These are phyloP conservation scores for Lacanobia oleracea DNA, from an alignment of 2,888 invertebrate species.

Conservation along the genomic window DNA sequence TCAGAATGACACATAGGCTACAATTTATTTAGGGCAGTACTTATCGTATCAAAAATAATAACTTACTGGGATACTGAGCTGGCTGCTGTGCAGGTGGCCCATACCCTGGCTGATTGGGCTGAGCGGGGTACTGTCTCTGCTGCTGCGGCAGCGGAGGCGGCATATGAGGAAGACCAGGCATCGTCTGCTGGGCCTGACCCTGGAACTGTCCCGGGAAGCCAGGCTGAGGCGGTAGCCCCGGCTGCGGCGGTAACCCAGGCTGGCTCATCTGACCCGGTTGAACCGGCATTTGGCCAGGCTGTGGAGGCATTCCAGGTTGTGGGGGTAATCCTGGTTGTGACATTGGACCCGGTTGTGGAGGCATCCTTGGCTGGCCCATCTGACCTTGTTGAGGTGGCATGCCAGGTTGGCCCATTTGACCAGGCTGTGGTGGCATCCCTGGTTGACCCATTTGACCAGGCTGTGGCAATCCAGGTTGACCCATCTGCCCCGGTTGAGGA, in stretches of 20 bases:
- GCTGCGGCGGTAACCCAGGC: slow-evolving; percentile 55
- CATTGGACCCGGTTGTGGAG: slow-evolving; percentile 43
- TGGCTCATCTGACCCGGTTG: slow-evolving; percentile 54
- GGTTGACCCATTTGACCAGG: slow-evolving; percentile 49
- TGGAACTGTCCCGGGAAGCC: slow-evolving; percentile 66
- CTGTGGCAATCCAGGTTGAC: slow-evolving; percentile 47
- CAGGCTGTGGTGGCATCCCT: slow-evolving; percentile 47
- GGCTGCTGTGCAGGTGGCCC: slow-evolving; percentile 73
- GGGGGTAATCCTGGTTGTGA: slow-evolving; percentile 43
- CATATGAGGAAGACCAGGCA: slow-evolving; percentile 81
- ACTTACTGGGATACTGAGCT: slow-evolving; percentile 77
- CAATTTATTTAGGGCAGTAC: no score
- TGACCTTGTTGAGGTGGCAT: slow-evolving; percentile 54
- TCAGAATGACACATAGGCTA: no score
- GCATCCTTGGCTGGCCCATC: slow-evolving; percentile 45
- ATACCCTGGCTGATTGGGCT: slow-evolving; percentile 74
- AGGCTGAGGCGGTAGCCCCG: slow-evolving; percentile 60
- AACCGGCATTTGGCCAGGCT: slow-evolving; percentile 73
- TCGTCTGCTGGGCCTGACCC: slow-evolving; percentile 71
- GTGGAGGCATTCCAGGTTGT: slow-evolving; percentile 67
- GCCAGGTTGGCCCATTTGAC: slow-evolving; percentile 37
- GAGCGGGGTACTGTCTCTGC: slow-evolving; percentile 78
- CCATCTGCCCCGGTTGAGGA: slow-evolving; percentile 30
- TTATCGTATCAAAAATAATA: not conserved
- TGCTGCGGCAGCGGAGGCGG: slow-evolving; percentile 84